phyloP scores from a whole-genome alignment of 2,797 vertebrate genomes.

The Nannoperca australis region DNA sequence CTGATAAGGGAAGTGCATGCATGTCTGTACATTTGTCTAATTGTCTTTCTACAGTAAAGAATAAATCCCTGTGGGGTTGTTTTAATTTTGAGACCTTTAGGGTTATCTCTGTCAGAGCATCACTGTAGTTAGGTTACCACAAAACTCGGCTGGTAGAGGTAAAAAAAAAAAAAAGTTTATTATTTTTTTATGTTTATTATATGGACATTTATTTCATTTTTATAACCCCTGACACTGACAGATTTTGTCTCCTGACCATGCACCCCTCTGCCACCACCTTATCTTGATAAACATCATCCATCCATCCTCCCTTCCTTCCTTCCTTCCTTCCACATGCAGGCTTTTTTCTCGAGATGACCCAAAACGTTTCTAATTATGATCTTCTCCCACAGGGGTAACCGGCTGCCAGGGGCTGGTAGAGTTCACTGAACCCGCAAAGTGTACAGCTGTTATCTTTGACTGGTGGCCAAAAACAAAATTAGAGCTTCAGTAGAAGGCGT shows the following conservation, averaged over 20 bases:
- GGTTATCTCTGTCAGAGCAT: constrained; percentile 36
- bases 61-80: constrained; percentile 35
- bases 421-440: constrained; percentile 93
- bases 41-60: constrained; percentile 39
- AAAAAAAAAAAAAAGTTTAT: neutral
- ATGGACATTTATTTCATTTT: constrained; percentile 28
- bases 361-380: constrained; percentile 94
- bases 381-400: constrained; percentile 87
- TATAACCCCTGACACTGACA: neutral
- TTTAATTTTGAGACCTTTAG: constrained; percentile 22
- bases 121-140: neutral
- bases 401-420: constrained; percentile 89
- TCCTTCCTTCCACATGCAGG: constrained; percentile 16
- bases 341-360: constrained; percentile 89
- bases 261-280: neutral
- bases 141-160: neutral
- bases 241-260: neutral
- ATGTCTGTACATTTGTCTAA: constrained; percentile 51
- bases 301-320: neutral
- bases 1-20: constrained; percentile 41
- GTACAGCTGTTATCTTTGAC: constrained; percentile 97
- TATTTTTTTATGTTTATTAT: too few species aligned
- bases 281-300: neutral
- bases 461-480: constrained; percentile 93
- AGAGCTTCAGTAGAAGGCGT: constrained; percentile 85